Evolutionary conservation across 2,113 vertebrate genomes (phyloP), one percentile per base, ranked within the genome.

Genomic region (Ptilonorhynchus violaceus): DNA sequence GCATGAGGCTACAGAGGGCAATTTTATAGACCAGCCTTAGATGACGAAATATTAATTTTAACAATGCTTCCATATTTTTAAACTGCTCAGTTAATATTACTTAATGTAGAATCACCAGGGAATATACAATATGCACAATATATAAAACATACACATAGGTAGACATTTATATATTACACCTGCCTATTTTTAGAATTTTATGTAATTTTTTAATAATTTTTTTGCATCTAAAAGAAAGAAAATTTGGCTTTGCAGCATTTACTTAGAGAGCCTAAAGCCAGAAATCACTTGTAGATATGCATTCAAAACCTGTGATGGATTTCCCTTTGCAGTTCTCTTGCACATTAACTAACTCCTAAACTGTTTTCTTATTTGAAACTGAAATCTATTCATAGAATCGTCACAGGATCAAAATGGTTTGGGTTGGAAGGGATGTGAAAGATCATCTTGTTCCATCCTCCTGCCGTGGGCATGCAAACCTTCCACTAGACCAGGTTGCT

Each of bases 111-210:
- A 79, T 58, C 9, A 44, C 5, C 18, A 78, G n/a, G 15, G 37
- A 58, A 63, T 41, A 74, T 35, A 35, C 9, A 74, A 74, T 60
- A 78, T 33, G 24, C n/a, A 35, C 8, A n/a, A 18, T 30, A n/a
- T 46, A 63, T 11, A 80, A 20, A 77, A 31, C 21, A 58, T 6
- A 27, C 18, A 56, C 15, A 27, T 13, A 47, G 11, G 9, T 20
- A 66, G 15, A n/a, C 8, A 35, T 50, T 60, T 42, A n/a, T 6
- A 46, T 67, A 30, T 46, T 59, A 68, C 0, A 0, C 13, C 39
- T 35, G 55, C 3, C 4, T 31, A 20, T 37, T 70, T 69, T 75
- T 58, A 30, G 13, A 42, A 64, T 42, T 66, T 41, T 15, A 21
- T 52, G 3, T 35, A 6, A n/a, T 15, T 90, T 60, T 39, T 42